phyloP scores from a whole-genome alignment of 1,140 invertebrate species.

The Atta colombica region DNA sequence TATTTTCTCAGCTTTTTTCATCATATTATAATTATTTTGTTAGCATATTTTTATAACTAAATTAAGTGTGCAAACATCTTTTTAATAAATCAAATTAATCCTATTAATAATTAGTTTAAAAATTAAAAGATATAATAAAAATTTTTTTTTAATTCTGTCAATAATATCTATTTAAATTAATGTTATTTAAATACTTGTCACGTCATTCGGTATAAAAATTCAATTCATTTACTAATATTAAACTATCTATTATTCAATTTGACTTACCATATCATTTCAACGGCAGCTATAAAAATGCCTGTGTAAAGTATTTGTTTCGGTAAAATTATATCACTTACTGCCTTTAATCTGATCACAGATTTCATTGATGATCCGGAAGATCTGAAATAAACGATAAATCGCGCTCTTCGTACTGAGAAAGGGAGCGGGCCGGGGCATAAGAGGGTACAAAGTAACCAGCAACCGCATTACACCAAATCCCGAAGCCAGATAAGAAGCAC shows the following conservation, averaged over 20 bases:
- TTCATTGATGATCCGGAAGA: conserved; percentile 69
- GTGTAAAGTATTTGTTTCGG: conserved; percentile 27
- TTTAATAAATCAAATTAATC: not conserved
- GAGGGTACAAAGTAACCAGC: conserved; percentile 84
- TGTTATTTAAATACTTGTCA: not conserved
- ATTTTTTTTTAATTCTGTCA: not conserved
- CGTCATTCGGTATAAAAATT: not conserved
- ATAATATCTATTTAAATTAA: not conserved
- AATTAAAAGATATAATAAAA: not conserved
- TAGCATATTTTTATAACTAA: not conserved
- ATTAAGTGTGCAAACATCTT: not conserved
- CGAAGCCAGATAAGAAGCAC: conserved; percentile 82
- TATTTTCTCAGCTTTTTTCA: not conserved
- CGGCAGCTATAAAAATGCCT: conserved; percentile 16
- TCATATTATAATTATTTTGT: not conserved
- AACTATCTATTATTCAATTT: not conserved
- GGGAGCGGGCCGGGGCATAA: conserved; percentile 41
- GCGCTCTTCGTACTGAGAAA: conserved; percentile 61
- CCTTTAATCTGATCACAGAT: conserved; percentile 63
- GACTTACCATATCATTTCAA: conserved; percentile 51
- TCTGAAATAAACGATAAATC: conserved; percentile 80
- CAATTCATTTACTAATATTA: not conserved
- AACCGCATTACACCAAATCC: conserved; percentile 87
- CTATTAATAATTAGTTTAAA: not conserved
- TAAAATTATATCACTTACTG: conserved; percentile 39